Percentiles rank a stretch among this genome's conserved stretches.
Evolutionary conservation across 1,140 invertebrate species (phyloP).

Genomic region (Lordiphosa stackelbergi): DNA sequence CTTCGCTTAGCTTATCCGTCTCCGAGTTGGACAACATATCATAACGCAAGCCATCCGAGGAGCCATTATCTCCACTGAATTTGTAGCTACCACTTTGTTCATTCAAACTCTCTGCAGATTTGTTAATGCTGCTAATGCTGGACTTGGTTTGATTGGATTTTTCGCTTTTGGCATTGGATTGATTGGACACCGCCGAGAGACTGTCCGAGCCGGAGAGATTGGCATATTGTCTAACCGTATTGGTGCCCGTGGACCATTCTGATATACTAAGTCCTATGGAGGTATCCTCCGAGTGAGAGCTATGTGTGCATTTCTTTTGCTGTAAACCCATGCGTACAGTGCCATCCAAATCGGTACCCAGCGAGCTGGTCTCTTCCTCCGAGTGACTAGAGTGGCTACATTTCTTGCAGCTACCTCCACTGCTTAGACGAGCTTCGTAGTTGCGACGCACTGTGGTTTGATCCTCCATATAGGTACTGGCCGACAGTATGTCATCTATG

Average conservation of each 20-base stretch:
- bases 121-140: constrained; percentile 77
- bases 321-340: constrained; percentile 87
- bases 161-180: constrained; percentile 80
- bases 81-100: constrained; percentile 74
- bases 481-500: constrained; percentile 80
- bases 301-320: constrained; percentile 85
- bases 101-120: constrained; percentile 74
- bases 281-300: constrained; percentile 89
- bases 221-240: constrained; percentile 86
- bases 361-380: constrained; percentile 83
- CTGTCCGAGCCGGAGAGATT: constrained; percentile 83
- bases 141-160: constrained; percentile 81
- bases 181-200: constrained; percentile 80
- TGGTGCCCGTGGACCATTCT: constrained; percentile 90
- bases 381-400: constrained; percentile 83
- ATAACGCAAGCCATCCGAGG: constrained; percentile 76
- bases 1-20: constrained; percentile 77
- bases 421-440: constrained; percentile 71
- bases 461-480: constrained; percentile 77
- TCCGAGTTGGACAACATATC: constrained; percentile 81
- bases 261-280: constrained; percentile 89
- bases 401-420: constrained; percentile 79
- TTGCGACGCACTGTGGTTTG: constrained; percentile 69
- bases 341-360: constrained; percentile 86
- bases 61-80: constrained; percentile 74